Conservation (phyloP, 1,140 invertebrate genomes). For the Rhopalosiphum maidis region DNA sequence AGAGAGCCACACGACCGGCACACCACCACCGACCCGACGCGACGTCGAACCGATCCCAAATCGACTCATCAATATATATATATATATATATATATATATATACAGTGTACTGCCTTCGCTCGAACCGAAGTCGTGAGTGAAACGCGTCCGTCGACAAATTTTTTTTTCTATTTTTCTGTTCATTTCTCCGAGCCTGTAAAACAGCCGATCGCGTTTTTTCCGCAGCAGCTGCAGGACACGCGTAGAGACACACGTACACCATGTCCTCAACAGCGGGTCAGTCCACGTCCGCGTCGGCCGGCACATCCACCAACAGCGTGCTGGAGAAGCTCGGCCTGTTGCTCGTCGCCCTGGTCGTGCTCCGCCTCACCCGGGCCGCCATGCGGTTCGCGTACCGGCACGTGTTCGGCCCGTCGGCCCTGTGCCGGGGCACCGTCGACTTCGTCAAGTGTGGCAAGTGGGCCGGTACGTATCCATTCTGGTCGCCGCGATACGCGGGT, state of each 20-base stretch:
- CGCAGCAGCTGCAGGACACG: background rate
- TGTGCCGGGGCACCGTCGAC: background rate
- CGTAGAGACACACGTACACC: background rate
- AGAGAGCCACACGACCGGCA: background rate
- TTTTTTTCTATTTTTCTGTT: background rate
- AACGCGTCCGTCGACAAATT: background rate
- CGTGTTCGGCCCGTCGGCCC: conserved; percentile 9
- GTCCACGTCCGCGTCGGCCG: background rate
- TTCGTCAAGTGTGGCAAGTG: conserved; percentile 39
- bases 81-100: too few species aligned
- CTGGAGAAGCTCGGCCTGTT: conserved; percentile 20
- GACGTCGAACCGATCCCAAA: background rate
- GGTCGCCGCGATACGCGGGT: background rate
- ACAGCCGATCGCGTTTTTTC: background rate
- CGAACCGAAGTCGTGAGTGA: too few species aligned
- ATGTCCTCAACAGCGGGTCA: background rate
- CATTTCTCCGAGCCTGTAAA: too few species aligned
- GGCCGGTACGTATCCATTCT: conserved; percentile 28
- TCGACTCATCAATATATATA: too few species aligned
- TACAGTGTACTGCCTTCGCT: too few species aligned
- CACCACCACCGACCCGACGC: background rate
- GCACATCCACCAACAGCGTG: background rate
- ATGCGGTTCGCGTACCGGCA: background rate
- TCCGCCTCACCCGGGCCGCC: conserved; percentile 27
- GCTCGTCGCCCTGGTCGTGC: conserved; percentile 29